phyloP scores from a whole-genome alignment of 2,113 vertebrate species.

The Melanocharis versteri region DNA sequence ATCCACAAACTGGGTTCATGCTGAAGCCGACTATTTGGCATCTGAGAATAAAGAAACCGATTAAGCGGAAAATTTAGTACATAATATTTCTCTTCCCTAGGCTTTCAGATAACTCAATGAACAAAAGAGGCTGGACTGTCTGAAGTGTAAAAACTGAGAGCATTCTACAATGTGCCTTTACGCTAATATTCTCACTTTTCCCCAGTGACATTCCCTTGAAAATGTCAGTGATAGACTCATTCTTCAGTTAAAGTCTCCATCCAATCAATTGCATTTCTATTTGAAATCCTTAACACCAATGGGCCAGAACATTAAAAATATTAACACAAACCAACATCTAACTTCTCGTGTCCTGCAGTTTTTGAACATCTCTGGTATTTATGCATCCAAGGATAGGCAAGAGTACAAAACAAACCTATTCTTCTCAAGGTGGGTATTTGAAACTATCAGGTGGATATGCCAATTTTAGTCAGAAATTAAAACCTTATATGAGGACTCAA shows the following conservation, averaged over 20 bases:
- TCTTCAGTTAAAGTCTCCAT: neutral
- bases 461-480: neutral
- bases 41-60: neutral
- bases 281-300: neutral
- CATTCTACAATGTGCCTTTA: neutral
- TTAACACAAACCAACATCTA: neutral
- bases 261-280: neutral
- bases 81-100: neutral
- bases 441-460: neutral
- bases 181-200: neutral
- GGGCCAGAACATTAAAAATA: neutral
- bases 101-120: neutral
- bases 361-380: neutral
- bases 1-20: neutral
- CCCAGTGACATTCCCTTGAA: neutral
- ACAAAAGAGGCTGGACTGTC: neutral
- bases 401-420: neutral
- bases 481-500: neutral
- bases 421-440: neutral
- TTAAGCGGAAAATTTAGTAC: neutral
- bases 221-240: neutral
- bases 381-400: neutral
- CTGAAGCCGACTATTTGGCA: neutral
- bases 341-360: neutral
- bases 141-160: neutral